Evolutionary conservation across 2,113 vertebrate genomes (phyloP).

Genomic region (Epinephelus lanceolatus): DNA sequence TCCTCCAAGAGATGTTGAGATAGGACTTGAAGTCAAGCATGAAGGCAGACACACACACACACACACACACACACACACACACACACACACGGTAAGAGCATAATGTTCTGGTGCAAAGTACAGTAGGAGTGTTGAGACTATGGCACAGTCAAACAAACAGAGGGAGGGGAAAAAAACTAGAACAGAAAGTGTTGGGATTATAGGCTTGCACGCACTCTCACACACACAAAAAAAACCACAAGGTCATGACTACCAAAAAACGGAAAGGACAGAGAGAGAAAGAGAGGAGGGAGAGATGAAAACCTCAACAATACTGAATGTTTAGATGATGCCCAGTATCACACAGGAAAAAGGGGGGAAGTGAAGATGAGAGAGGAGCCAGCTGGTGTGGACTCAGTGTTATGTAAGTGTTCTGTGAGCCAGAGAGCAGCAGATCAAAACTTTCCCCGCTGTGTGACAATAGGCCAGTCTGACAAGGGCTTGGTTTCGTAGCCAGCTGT

Average conservation of each 20-base stretch:
- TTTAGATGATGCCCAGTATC: constrained; percentile 52
- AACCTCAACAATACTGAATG: constrained; percentile 28
- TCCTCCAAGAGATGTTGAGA: constrained; percentile 37
- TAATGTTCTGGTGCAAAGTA: constrained; percentile 7
- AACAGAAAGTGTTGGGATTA: constrained; percentile 28
- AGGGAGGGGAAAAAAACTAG: neutral
- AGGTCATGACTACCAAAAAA: neutral
- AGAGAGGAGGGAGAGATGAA: constrained; percentile 11
- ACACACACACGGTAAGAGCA: neutral
- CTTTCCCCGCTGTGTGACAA: constrained; percentile 44
- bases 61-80: neutral
- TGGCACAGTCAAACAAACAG: constrained; percentile 24
- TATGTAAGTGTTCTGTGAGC: constrained; percentile 73
- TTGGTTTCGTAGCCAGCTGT: constrained; percentile 14
- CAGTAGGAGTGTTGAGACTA: constrained; percentile 40
- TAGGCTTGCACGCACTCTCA: neutral
- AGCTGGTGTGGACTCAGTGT: constrained; percentile 65
- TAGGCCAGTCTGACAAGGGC: constrained; percentile 20
- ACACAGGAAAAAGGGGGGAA: constrained; percentile 42
- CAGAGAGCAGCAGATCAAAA: constrained; percentile 58
- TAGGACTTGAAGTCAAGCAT: constrained; percentile 8
- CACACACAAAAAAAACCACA: neutral
- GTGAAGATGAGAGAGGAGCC: constrained; percentile 64
- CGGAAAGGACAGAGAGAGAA: neutral
- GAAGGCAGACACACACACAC: neutral